Base-by-base conservation (phyloP, 1,140 invertebrate genomes). In the Octopus sinensis region DNA sequence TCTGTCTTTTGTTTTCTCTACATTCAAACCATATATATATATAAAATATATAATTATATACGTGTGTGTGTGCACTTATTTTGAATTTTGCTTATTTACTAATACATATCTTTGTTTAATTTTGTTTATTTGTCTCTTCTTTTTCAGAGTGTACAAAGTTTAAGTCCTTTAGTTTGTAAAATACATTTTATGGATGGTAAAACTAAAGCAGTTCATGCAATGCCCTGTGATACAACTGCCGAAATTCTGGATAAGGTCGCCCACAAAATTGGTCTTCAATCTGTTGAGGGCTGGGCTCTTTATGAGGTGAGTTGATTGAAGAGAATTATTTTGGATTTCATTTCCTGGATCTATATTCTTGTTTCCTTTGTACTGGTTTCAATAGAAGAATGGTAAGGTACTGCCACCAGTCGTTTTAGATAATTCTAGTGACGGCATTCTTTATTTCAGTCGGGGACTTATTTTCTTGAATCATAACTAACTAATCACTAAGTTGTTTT, bases 121-220 rank as follows among this genome's bases (percentile, higher is more conserved):
- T 62, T 17, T 62, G 17, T 62, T 12, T 62, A 12, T 62, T 62
- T 62, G 9, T 17, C 56, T 62, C 9, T 84, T 82, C 5, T 80
- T 81, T 89, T 89, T 53, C 90, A 95, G 93, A 96, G 96, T 6
- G 96, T 98, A 94, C 93, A 95, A 87, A 93, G 95, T 81, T 92
- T 98, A 13, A 96, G 96, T 75, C 97, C 96, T 0, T 96, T 98
- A 83, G 96, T 98, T 0, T 98, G 96, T 88, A 93, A 96, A 75
- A 97, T 99, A 90, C 97, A 97, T 92, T 97, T 98, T 90, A 92
- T 98, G 87, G 97, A 98, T 91, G 96, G 96, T 0, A 93, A 96
- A 79, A 98, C 96, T 0, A 98, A 98, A 91, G 96, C 96, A 0
- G 96, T 98, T 62, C 96, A 97, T 89, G 95, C 98, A 13, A 96